These are phyloP conservation scores for Pharmacophagus antenor DNA, from an alignment of 2,888 invertebrate species.

Conservation along the genomic window DNA sequence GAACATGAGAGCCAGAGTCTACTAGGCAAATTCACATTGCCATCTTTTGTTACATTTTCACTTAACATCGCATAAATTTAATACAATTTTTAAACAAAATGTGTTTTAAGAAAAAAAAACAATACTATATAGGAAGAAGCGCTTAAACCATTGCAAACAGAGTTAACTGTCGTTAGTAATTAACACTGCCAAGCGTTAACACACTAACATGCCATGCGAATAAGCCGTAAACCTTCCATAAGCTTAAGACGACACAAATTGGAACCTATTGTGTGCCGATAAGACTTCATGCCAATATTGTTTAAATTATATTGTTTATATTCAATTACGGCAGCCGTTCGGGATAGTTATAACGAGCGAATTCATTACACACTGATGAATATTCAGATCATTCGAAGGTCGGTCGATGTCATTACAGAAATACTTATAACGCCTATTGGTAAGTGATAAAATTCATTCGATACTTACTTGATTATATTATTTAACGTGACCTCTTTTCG, in stretches of 20 bases:
- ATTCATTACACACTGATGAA: slow-evolving; percentile 26
- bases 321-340: slow-evolving; percentile 15
- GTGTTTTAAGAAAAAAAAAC: no score
- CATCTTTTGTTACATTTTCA: no score
- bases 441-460: slow-evolving; percentile 15
- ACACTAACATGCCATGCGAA: background rate
- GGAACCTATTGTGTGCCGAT: slow-evolving; percentile 14
- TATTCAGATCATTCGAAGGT: slow-evolving; percentile 31
- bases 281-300: slow-evolving; percentile 15
- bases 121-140: background rate
- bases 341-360: slow-evolving; percentile 13
- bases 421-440: background rate
- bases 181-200: background rate
- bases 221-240: slow-evolving; percentile 2
- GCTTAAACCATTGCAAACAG: background rate
- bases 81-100: no score
- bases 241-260: slow-evolving; percentile 19
- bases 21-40: no score
- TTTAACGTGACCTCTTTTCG: slow-evolving; percentile 6
- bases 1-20: no score
- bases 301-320: slow-evolving; percentile 27
- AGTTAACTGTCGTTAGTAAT: no score
- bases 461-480: slow-evolving; percentile 24
- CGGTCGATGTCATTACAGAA: slow-evolving; percentile 29
- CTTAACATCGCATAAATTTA: no score